These are phyloP conservation scores for Nomia melanderi DNA, from an alignment of 1,140 invertebrate species.

Conservation along the genomic window DNA sequence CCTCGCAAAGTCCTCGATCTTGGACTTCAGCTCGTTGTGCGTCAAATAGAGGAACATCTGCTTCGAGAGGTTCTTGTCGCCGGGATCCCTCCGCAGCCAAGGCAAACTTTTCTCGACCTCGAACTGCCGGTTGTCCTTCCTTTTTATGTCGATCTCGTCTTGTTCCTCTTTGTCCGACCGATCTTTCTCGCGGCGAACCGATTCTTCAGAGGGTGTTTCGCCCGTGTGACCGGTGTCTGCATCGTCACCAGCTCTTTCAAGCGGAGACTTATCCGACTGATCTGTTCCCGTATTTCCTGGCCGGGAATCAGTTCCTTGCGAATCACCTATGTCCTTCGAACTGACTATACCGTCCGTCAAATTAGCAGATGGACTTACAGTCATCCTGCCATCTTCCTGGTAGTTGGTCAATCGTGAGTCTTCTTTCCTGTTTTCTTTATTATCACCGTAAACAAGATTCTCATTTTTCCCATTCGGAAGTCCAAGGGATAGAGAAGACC, in stretches of 20 bases:
- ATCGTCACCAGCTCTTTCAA: neutral
- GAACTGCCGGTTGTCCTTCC: constrained; percentile 47
- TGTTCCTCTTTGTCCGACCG: neutral
- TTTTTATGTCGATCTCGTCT: neutral
- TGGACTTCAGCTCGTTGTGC: constrained; percentile 69
- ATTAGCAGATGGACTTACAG: no score
- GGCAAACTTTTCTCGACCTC: constrained; percentile 62
- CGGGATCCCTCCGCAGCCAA: constrained; percentile 59
- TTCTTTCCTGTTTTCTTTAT: neutral
- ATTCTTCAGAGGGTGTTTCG: no score
- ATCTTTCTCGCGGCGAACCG: neutral
- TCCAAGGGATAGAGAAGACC: neutral
- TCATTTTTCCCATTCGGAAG: neutral
- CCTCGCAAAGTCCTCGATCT: constrained; percentile 70
- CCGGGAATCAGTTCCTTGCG: neutral
- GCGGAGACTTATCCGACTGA: neutral
- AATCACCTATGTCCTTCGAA: neutral
- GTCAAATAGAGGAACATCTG: constrained; percentile 73
- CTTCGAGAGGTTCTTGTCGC: constrained; percentile 67
- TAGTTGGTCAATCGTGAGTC: neutral
- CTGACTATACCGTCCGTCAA: neutral
- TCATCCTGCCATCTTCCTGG: no score
- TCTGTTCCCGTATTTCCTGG: neutral
- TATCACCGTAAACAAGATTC: neutral
- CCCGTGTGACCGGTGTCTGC: neutral